Evolutionary conservation across 2,113 vertebrate species (phyloP).

Genomic region (Sphaerodactylus townsendi): DNA sequence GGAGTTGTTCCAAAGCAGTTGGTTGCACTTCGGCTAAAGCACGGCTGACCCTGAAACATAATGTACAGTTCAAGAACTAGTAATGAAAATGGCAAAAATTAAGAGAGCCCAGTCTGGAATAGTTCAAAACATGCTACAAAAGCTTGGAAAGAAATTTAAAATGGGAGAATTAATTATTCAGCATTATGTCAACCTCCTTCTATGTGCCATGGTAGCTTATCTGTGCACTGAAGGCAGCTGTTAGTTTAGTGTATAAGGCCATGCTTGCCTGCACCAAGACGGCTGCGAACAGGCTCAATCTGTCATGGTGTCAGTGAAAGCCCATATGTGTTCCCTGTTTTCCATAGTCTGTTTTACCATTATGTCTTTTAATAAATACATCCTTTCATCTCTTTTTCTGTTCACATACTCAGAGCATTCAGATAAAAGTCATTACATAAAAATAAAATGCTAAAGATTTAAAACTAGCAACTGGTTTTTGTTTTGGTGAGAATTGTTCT

Average conservation of each 20-base stretch:
- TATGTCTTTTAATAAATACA: neutral
- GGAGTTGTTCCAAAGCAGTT: neutral
- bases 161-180: neutral
- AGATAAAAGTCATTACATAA: conserved; percentile 6
- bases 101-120: neutral
- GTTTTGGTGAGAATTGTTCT: neutral
- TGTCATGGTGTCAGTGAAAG: neutral
- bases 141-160: conserved; percentile 10
- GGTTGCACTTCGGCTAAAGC: neutral
- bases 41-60: neutral
- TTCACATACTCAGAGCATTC: neutral
- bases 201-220: neutral
- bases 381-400: conserved; percentile 12
- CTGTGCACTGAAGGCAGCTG: neutral
- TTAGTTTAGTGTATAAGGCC: neutral
- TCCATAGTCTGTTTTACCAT: neutral
- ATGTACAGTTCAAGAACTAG: conserved; percentile 1
- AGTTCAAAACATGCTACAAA: neutral
- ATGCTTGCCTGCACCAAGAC: neutral
- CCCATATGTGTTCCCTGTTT: neutral
- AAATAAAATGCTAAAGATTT: conserved; percentile 23
- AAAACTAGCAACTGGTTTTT: conserved; percentile 2
- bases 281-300: neutral
- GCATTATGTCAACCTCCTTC: neutral
- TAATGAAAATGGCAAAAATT: neutral